Percentiles rank a stretch among this genome's conserved stretches.
These are phyloP conservation scores for Thrips palmi DNA, from an alignment of 1,140 invertebrate genomes.

Conservation along the genomic window DNA sequence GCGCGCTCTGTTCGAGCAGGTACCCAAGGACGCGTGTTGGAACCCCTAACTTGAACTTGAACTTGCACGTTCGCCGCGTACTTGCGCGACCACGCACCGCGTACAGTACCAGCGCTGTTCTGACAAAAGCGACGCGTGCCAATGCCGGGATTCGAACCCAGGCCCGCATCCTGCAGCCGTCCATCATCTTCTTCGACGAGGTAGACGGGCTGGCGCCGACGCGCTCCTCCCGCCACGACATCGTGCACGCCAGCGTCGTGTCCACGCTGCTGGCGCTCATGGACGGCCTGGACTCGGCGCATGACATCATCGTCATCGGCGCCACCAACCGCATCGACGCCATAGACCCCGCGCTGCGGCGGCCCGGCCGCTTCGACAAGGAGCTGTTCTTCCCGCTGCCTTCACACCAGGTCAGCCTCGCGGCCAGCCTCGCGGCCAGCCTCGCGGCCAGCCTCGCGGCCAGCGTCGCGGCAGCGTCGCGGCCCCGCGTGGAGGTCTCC, in stretches of 20 bases:
- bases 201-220: conserved; percentile 51
- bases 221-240: conserved; percentile 40
- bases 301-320: conserved; percentile 73
- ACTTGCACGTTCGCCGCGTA: conserved; percentile 3
- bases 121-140: conserved; percentile 15
- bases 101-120: conserved; percentile 15
- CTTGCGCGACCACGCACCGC: conserved; percentile 13
- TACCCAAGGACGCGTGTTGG: no score
- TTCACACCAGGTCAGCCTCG: no score
- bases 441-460: no score
- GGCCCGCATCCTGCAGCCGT: conserved; percentile 48
- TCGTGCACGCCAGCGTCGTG: conserved; percentile 38
- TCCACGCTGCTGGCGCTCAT: conserved; percentile 48
- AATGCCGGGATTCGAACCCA: no score
- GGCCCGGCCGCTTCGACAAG: conserved; percentile 81
- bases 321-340: conserved; percentile 88
- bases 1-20: conserved; percentile 27
- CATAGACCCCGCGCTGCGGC: conserved; percentile 78
- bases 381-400: conserved; percentile 38
- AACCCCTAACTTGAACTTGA: not conserved
- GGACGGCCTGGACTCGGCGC: conserved; percentile 51
- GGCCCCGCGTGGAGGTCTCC: not conserved
- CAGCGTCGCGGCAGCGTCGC: not conserved
- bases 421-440: no score
- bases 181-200: conserved; percentile 61